These are phyloP conservation scores for Halocaridina rubra DNA, from an alignment of 2,888 invertebrate species.

Conservation along the genomic window DNA sequence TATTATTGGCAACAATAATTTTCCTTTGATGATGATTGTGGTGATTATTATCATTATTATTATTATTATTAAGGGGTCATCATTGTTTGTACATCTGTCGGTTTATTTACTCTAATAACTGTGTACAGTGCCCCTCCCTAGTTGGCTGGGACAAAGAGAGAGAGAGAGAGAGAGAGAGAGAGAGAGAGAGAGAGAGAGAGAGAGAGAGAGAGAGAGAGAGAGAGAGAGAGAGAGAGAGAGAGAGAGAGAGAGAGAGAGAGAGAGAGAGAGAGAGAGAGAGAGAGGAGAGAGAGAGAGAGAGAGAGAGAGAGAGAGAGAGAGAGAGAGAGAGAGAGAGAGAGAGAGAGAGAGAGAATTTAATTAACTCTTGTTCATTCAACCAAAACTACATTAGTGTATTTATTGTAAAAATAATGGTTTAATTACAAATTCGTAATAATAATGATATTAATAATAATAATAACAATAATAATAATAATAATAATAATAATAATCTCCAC, in stretches of 20 bases:
- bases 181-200: neutral
- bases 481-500: neutral
- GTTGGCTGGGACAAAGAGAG: slow-evolving; percentile 15
- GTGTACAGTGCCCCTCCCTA: no score
- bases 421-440: no score
- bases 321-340: slow-evolving; percentile 16
- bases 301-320: slow-evolving; percentile 8
- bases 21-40: no score
- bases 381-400: neutral
- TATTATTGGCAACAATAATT: no score
- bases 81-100: no score
- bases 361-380: neutral
- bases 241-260: neutral
- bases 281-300: slow-evolving; percentile 1
- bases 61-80: no score
- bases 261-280: neutral
- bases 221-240: neutral
- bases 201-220: neutral
- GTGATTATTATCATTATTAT: no score
- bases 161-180: slow-evolving; percentile 2
- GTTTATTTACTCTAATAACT: no score
- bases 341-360: neutral
- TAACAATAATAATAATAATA: neutral
- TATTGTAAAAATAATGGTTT: no score
- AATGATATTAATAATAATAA: neutral